Base-by-base conservation (phyloP, 2,888 invertebrate genomes). In the Ennomos fuscantarius region DNA sequence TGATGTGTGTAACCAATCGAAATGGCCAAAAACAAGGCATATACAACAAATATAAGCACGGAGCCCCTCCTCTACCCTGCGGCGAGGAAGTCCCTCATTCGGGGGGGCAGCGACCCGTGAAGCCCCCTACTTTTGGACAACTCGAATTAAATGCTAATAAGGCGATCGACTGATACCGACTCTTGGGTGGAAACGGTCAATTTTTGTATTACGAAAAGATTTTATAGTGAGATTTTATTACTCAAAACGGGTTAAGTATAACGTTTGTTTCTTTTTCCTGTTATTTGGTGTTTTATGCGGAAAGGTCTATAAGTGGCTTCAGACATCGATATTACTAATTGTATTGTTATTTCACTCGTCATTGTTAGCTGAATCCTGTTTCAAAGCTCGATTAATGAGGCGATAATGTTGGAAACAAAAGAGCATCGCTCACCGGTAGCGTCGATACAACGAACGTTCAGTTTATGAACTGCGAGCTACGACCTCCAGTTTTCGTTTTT, bases 111-210 rank as follows among this genome's bases (percentile, higher is more conserved):
- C 91, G 89, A 88, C 85, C 91, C 91, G 80, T 89, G 84, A 86
- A 87, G 73, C 72, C 81, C 87, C 87, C 89, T 79, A 80, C 80
- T 85, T 87, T 86, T 82, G 84, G 79, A 75, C 77, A 77, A 78
- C 81, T 82, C 83, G 82, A 87, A 90, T 91, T 91, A 91, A 87
- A 91, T 91, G 91, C 87, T 89, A 91, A 91, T 91, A 86, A 87
- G 85, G 68, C 78, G 86, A 86, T 86, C 81, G 75, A 59, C 76
- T 68, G 86, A 86, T 85, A 84, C 74, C 74, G 51, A 66, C 66
- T 77, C 78, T 44, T 71, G 70, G 73, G 63, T 72, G 69, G 72
- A 74, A 72, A 73, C 68, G 64, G 62, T 62, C 63, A 72, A 76
- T 66, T 66, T 66, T 66, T 62, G 66, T 62, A 62, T 64, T 58